Conservation (phyloP, 2,888 invertebrate genomes). For the Choristoneura rosaceana region DNA sequence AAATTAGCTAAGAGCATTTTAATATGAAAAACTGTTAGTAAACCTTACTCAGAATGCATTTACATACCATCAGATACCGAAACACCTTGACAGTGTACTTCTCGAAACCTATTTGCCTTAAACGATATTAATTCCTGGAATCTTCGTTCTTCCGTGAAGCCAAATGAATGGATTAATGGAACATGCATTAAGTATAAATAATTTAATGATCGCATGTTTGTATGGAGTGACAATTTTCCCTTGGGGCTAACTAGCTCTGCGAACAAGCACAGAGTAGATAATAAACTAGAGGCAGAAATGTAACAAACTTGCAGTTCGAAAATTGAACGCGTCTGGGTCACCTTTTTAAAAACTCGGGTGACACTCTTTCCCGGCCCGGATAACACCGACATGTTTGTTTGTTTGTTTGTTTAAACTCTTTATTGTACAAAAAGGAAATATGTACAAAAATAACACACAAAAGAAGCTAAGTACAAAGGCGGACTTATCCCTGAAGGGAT, state of each 20-base stretch:
- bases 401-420: no score
- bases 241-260: constrained; percentile 52
- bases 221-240: constrained; percentile 54
- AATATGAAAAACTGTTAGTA: neutral
- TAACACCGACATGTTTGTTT: no score
- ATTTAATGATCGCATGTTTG: constrained; percentile 51
- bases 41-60: constrained; percentile 3
- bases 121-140: constrained; percentile 58
- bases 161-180: constrained; percentile 46
- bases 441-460: no score
- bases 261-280: constrained; percentile 62
- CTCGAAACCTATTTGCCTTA: constrained; percentile 43
- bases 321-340: neutral
- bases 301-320: neutral
- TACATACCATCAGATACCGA: constrained; percentile 45
- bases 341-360: neutral
- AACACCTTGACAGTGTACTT: constrained; percentile 61
- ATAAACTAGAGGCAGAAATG: constrained; percentile 54
- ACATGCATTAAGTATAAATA: constrained; percentile 41
- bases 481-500: no score
- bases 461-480: no score
- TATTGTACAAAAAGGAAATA: no score
- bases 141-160: constrained; percentile 59
- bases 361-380: no score
- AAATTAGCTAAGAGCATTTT: neutral